Conservation (phyloP, 2,888 invertebrate genomes). For the Aphidius colemani region DNA sequence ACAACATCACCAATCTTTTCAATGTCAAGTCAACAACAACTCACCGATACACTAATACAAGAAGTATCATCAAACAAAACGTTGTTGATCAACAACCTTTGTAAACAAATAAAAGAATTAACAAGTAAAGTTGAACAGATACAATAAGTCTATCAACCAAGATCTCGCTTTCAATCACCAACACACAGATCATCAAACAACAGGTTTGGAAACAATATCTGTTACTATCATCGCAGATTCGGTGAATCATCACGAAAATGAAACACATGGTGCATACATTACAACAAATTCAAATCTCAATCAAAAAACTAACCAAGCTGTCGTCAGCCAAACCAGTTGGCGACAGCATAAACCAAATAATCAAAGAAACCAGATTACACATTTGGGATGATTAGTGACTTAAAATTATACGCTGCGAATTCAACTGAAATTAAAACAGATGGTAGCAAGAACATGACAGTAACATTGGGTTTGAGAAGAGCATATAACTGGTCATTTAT, state of each 20-base stretch:
- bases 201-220: not conserved
- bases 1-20: too few species aligned
- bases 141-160: too few species aligned
- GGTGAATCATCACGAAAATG: not conserved
- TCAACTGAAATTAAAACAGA: conserved; percentile 19
- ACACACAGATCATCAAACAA: too few species aligned
- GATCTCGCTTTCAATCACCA: too few species aligned
- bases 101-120: too few species aligned
- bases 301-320: not conserved
- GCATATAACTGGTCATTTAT: conserved; percentile 21
- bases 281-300: not conserved
- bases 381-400: not conserved
- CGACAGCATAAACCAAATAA: not conserved
- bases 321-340: not conserved
- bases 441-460: conserved; percentile 5
- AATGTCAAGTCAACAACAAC: too few species aligned
- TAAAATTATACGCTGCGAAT: conserved; percentile 14
- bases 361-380: not conserved
- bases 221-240: not conserved
- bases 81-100: too few species aligned
- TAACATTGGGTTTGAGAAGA: conserved; percentile 10
- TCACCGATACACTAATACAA: too few species aligned
- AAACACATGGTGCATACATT: not conserved
- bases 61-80: too few species aligned
- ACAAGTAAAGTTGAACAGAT: too few species aligned